Conservation (phyloP, 2,113 vertebrate genomes). For the Mirza zaza region DNA sequence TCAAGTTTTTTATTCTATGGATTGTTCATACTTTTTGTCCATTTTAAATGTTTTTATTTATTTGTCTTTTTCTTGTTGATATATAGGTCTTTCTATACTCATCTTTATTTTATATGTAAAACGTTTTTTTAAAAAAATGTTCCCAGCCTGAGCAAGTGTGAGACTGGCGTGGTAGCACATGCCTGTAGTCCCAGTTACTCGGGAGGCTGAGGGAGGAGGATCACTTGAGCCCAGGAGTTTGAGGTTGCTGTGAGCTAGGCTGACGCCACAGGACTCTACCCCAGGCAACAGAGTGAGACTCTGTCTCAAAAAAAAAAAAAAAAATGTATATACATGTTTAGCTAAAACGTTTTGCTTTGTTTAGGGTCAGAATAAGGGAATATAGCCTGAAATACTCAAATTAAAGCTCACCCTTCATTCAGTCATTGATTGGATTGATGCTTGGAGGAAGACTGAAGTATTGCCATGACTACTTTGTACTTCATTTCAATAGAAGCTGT, state of each 20-base stretch:
- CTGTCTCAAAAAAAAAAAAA: too few species aligned
- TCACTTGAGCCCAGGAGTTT: too few species aligned
- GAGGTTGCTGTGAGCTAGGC: too few species aligned
- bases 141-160: too few species aligned
- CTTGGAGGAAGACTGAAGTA: neutral
- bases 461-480: neutral
- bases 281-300: too few species aligned
- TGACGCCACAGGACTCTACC: too few species aligned
- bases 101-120: neutral
- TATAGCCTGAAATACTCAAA: neutral
- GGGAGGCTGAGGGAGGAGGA: too few species aligned
- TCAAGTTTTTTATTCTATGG: neutral
- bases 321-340: neutral
- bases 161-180: too few species aligned
- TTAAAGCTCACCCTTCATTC: neutral
- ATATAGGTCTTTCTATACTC: neutral
- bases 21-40: neutral
- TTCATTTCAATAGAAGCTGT: neutral
- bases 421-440: neutral
- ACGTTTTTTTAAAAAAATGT: neutral
- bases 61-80: neutral
- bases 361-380: neutral
- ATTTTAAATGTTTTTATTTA: conserved; percentile 21
- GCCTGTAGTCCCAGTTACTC: too few species aligned
- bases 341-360: neutral